Conservation (phyloP, 64 coral and sea anemone genomes). For the Catalaphyllia jardinei region DNA sequence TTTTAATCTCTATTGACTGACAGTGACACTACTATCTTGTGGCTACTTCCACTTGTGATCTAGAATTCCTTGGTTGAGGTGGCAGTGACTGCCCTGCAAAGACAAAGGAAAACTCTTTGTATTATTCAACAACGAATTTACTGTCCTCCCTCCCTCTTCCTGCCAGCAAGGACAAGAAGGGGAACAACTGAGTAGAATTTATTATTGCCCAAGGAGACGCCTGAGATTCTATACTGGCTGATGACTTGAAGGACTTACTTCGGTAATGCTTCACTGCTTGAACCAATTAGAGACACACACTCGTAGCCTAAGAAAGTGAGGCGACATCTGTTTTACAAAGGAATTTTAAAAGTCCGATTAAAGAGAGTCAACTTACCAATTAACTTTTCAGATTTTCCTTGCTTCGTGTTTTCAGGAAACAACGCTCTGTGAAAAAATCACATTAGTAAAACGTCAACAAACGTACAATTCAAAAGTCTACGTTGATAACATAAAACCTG, state of each 20-base stretch:
- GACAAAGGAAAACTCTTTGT: neutral
- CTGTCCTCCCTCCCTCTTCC: too few species aligned
- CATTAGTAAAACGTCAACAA: neutral
- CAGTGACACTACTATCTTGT: neutral
- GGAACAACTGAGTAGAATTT: too few species aligned
- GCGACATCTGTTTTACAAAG: too few species aligned
- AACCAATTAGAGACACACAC: too few species aligned
- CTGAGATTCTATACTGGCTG: too few species aligned
- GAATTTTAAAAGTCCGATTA: neutral
- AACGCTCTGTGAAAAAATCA: conserved; percentile 8
- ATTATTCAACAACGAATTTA: too few species aligned
- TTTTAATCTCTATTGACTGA: neutral
- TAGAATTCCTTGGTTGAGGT: conserved; percentile 19
- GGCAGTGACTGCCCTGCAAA: neutral
- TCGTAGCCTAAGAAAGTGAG: too few species aligned
- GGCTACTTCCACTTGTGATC: conserved; percentile 19
- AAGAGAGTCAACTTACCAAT: neutral
- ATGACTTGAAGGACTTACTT: too few species aligned
- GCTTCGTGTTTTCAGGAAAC: conserved; percentile 29
- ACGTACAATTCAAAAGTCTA: neutral
- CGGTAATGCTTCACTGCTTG: too few species aligned
- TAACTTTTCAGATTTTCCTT: conserved; percentile 11
- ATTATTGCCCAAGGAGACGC: too few species aligned
- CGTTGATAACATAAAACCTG: neutral
- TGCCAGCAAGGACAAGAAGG: neutral